Evolutionary conservation across 2,888 invertebrate species (phyloP).

Genomic region (Drosophila neutralis): DNA sequence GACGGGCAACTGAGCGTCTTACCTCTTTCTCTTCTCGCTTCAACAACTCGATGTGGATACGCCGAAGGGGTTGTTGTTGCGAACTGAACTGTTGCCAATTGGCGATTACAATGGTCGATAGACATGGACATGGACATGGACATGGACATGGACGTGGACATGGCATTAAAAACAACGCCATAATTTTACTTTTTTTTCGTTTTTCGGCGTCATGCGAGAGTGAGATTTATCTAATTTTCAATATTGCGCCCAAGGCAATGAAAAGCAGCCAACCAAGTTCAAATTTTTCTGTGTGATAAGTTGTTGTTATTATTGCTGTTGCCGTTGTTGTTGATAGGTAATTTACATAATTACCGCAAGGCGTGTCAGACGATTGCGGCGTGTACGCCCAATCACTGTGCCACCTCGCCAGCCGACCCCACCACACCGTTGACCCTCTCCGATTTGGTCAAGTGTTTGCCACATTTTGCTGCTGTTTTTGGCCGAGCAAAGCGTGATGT

Average conservation of each 20-base stretch:
- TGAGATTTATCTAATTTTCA: slow-evolving; percentile 63
- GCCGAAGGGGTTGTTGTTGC: slow-evolving; percentile 28
- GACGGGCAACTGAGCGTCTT: slow-evolving; percentile 17
- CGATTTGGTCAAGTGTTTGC: slow-evolving; percentile 33
- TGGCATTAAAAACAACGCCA: slow-evolving; percentile 47
- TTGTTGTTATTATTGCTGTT: slow-evolving; percentile 42
- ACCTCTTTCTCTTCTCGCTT: slow-evolving; percentile 21
- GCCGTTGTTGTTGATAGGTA: slow-evolving; percentile 57
- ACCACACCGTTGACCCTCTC: slow-evolving; percentile 4
- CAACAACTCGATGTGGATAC: slow-evolving; percentile 23
- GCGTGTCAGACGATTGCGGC: slow-evolving; percentile 55
- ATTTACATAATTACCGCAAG: slow-evolving; percentile 71
- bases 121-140: slow-evolving; percentile 47
- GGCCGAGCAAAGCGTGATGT: slow-evolving; percentile 20
- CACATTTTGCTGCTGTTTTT: slow-evolving; percentile 10
- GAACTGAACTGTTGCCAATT: slow-evolving; percentile 52
- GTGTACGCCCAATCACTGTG: slow-evolving; percentile 1
- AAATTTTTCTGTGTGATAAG: slow-evolving; percentile 48
- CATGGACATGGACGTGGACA: slow-evolving; percentile 34
- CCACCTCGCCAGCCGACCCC: neutral
- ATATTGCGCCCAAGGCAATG: slow-evolving; percentile 48
- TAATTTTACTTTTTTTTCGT: slow-evolving; percentile 37
- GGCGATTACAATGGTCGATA: slow-evolving; percentile 50
- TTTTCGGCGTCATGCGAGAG: slow-evolving; percentile 37
- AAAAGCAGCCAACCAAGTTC: slow-evolving; percentile 54